Conservation (phyloP, 2,797 vertebrate genomes). For the Megalops cyprinoides region DNA sequence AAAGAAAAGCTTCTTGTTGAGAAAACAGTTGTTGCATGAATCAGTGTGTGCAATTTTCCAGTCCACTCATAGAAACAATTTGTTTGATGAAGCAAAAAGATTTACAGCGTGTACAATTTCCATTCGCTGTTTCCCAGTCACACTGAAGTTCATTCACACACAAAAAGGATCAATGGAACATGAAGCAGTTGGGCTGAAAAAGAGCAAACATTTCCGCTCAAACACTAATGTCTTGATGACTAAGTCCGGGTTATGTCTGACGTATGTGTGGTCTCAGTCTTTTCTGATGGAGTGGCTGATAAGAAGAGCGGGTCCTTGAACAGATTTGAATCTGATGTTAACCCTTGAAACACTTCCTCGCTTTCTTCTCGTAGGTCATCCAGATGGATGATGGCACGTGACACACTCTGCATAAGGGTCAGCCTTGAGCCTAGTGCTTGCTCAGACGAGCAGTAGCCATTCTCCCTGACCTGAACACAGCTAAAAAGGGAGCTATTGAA, state of each 20-base stretch:
- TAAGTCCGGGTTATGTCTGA: conserved; percentile 22
- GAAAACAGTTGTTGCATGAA: background rate
- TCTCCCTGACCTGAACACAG: background rate
- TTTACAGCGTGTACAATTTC: background rate
- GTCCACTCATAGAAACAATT: background rate
- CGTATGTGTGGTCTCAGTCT: conserved; percentile 32
- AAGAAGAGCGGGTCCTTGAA: background rate
- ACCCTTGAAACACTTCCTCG: background rate
- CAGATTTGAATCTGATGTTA: background rate
- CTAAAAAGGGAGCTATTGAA: too few relatives aligned
- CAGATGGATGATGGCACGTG: background rate
- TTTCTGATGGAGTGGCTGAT: background rate
- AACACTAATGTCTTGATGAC: background rate
- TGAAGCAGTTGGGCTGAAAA: background rate
- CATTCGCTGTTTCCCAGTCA: background rate
- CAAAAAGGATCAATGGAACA: too few relatives aligned
- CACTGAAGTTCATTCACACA: too few relatives aligned
- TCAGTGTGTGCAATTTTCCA: background rate
- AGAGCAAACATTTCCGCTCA: background rate
- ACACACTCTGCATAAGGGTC: background rate
- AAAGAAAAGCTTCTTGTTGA: background rate
- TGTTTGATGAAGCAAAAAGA: background rate
- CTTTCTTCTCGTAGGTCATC: background rate
- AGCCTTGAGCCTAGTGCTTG: too few relatives aligned
- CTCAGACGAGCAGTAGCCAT: background rate